These are phyloP conservation scores for Vidua macroura DNA, from an alignment of 2,113 vertebrate species.

Conservation along the genomic window DNA sequence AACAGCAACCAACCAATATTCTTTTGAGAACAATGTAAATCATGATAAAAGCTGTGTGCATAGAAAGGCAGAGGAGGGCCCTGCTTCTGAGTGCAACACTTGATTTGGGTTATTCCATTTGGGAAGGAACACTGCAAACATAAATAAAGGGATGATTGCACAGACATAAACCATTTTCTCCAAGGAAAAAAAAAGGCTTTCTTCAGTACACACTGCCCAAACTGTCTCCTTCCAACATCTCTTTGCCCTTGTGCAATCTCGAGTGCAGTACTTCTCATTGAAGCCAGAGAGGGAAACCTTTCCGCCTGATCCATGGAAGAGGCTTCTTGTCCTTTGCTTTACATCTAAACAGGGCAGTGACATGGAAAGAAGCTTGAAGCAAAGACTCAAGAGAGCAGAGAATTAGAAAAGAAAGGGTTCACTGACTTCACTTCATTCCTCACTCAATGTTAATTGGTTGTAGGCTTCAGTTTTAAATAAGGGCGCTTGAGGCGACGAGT, in stretches of 20 bases:
- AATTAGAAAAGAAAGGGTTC: slow-evolving; percentile 39
- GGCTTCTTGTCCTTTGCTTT: slow-evolving; percentile 24
- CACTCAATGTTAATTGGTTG: slow-evolving; percentile 16
- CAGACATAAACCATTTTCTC: slow-evolving; percentile 7
- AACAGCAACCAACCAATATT: not conserved
- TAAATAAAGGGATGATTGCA: slow-evolving; percentile 18
- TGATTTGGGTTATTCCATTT: not conserved
- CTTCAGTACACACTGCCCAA: not conserved
- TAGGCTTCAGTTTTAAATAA: slow-evolving; percentile 13
- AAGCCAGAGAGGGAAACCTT: slow-evolving; percentile 13
- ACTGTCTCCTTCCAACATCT: not conserved
- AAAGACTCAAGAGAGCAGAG: slow-evolving; percentile 36
- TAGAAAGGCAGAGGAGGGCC: not conserved
- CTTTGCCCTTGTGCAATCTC: slow-evolving; percentile 3
- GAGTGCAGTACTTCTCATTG: not conserved
- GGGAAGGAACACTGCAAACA: not conserved
- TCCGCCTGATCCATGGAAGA: not conserved
- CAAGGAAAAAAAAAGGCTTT: not conserved
- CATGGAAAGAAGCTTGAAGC: slow-evolving; percentile 41
- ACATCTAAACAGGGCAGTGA: slow-evolving; percentile 22
- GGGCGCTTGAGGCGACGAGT: not conserved
- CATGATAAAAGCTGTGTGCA: not conserved
- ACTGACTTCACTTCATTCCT: slow-evolving; percentile 1
- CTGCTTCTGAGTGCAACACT: rapidly evolving
- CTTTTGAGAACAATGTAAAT: not conserved